phyloP scores from a whole-genome alignment of 2,113 vertebrate genomes.

The Leucopternis melanops region DNA sequence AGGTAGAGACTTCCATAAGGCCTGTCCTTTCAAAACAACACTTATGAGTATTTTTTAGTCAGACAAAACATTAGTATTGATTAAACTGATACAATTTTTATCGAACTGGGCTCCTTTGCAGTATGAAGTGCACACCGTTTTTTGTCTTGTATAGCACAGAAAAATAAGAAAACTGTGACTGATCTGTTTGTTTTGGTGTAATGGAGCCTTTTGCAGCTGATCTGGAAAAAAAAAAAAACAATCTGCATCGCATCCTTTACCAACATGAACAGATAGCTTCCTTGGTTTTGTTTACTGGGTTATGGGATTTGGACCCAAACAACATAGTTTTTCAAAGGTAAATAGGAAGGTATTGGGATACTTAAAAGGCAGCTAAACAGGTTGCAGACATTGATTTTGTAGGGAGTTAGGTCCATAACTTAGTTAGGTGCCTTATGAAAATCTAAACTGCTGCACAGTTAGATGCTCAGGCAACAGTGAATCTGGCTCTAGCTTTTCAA shows the following conservation, averaged over 20 bases:
- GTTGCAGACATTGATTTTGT: neutral
- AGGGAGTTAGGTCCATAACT: neutral
- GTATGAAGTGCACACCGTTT: neutral
- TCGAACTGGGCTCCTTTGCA: neutral
- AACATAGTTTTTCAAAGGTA: neutral
- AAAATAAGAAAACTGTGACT: neutral
- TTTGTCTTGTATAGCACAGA: neutral
- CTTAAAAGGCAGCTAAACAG: neutral
- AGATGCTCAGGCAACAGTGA: neutral
- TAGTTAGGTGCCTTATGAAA: neutral
- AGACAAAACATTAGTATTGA: slow-evolving; percentile 20
- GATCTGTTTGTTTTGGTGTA: neutral
- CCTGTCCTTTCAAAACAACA: neutral
- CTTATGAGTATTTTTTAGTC: neutral
- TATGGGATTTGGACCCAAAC: neutral
- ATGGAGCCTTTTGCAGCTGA: neutral
- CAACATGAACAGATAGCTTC: neutral
- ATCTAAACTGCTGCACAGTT: neutral
- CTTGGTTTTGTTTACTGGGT: neutral
- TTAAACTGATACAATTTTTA: slow-evolving; percentile 18
- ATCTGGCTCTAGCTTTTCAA: neutral
- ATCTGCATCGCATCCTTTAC: neutral
- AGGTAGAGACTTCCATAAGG: neutral
- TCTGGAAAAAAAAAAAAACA: neutral
- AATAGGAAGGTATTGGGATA: neutral